Conservation (phyloP, 1,140 invertebrate species). For the Rhyacophila brunnea region DNA sequence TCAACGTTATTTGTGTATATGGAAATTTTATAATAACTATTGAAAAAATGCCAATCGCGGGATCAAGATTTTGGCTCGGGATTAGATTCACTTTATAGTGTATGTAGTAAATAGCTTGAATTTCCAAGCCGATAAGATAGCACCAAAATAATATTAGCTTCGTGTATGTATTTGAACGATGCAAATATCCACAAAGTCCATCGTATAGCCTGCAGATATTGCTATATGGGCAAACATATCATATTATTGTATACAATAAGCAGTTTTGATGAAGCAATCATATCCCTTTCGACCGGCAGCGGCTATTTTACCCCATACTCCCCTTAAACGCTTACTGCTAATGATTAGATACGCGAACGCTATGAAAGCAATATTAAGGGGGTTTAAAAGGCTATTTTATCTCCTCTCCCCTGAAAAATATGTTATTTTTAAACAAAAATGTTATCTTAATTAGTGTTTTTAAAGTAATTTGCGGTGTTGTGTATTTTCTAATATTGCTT, state of each 20-base stretch:
- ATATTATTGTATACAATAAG: slow-evolving; percentile 13
- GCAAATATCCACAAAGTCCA: slow-evolving; percentile 17
- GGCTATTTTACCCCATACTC: neutral
- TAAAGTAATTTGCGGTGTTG: slow-evolving; percentile 1
- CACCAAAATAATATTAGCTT: neutral
- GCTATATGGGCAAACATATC: slow-evolving; percentile 7
- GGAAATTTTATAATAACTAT: too few species aligned
- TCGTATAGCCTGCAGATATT: slow-evolving; percentile 16
- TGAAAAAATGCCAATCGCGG: too few species aligned
- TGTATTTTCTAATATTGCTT: neutral
- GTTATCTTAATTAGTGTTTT: slow-evolving; percentile 13
- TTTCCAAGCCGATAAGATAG: too few species aligned
- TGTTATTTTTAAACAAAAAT: slow-evolving; percentile 26
- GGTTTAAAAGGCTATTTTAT: neutral
- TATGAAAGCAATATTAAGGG: slow-evolving; percentile 13
- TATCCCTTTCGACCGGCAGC: slow-evolving; percentile 12
- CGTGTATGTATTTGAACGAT: slow-evolving; percentile 7
- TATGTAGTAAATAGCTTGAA: too few species aligned
- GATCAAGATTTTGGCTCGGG: too few species aligned
- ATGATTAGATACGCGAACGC: slow-evolving; percentile 27
- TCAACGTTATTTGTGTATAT: too few species aligned
- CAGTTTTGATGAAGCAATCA: slow-evolving; percentile 31
- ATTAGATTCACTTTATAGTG: too few species aligned
- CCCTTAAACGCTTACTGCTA: slow-evolving; percentile 8
- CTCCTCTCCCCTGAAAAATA: slow-evolving; percentile 1